phyloP scores from a whole-genome alignment of 2,888 invertebrate genomes.

The Oxyscelio sp. region DNA sequence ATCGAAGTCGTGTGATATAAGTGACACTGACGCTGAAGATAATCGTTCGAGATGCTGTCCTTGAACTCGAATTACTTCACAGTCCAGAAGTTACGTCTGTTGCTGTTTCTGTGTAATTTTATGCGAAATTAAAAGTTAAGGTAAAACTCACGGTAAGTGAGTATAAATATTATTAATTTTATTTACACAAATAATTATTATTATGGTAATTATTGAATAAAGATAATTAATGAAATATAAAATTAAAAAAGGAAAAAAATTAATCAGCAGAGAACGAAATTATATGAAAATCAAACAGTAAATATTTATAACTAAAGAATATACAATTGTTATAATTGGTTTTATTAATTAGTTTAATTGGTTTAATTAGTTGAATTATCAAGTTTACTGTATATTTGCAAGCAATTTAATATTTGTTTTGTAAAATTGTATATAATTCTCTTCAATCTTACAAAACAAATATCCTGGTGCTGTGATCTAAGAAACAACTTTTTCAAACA shows the following conservation, averaged over 20 bases:
- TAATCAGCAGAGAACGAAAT: no score
- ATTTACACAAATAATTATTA: no score
- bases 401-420: background rate
- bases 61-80: conserved; percentile 67
- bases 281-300: no score
- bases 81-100: conserved; percentile 34
- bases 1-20: conserved; percentile 76
- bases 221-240: no score
- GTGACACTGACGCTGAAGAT: conserved; percentile 71
- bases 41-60: conserved; percentile 74
- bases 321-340: no score
- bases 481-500: background rate
- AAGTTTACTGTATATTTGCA: no score
- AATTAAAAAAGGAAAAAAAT: no score
- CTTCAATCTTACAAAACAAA: background rate
- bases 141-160: background rate
- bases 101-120: conserved; percentile 17
- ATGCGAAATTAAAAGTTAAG: conserved; percentile 14
- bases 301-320: no score
- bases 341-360: no score
- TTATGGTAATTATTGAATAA: no score
- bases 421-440: background rate
- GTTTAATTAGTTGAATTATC: no score
- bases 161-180: no score
- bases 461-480: background rate